Percentiles rank a stretch among this genome's conserved stretches.
Evolutionary conservation across 2,888 invertebrate genomes (phyloP).

Genomic region (Vannuccia rotundouncinata): DNA sequence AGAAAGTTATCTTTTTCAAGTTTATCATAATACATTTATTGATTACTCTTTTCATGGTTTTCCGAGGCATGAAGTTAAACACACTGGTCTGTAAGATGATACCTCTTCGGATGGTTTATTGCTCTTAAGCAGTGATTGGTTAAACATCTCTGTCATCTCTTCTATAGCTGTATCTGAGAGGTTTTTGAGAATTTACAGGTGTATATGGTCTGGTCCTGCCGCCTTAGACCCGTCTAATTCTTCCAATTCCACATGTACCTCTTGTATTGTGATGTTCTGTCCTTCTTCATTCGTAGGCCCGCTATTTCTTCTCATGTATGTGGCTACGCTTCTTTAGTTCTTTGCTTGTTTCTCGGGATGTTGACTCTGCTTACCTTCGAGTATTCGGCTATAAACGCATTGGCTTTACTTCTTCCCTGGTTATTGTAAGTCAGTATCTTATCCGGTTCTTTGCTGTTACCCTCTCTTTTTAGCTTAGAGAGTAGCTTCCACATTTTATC

Average conservation of each 20-base stretch:
- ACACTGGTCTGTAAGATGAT: neutral
- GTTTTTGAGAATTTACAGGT: neutral
- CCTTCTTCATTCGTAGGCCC: neutral
- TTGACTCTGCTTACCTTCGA: neutral
- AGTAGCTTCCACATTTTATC: neutral
- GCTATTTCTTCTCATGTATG: neutral
- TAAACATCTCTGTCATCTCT: neutral
- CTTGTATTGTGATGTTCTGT: neutral
- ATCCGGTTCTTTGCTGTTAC: neutral
- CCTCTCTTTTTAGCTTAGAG: neutral
- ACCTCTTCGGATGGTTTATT: neutral
- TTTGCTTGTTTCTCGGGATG: neutral
- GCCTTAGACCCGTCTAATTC: neutral
- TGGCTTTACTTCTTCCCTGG: neutral
- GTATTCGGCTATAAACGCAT: neutral
- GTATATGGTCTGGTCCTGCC: neutral
- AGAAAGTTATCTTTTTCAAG: neutral
- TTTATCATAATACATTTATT: neutral
- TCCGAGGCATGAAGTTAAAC: neutral
- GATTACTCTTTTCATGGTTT: neutral
- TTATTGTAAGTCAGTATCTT: neutral
- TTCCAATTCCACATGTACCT: neutral
- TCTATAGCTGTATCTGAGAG: neutral
- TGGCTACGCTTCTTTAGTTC: neutral
- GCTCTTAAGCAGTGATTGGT: neutral